phyloP scores from a whole-genome alignment of 2,797 vertebrate species.

The Notoglanidium macrostoma region DNA sequence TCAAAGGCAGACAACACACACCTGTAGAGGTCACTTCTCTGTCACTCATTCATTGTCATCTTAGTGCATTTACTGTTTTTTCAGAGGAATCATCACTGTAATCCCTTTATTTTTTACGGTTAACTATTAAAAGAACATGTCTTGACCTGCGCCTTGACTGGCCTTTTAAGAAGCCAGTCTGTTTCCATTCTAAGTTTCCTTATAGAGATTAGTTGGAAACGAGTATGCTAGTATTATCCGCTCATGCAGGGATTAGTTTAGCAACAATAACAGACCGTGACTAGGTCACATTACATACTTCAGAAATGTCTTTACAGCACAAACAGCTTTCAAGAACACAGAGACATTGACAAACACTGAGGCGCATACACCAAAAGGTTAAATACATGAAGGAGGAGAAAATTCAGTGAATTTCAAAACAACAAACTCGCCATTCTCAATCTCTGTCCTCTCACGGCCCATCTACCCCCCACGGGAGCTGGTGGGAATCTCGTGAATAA shows the following conservation, averaged over 20 bases:
- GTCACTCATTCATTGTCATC: background rate
- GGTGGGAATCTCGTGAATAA: constrained; percentile 62
- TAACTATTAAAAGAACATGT: constrained; percentile 17
- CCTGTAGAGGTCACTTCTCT: background rate
- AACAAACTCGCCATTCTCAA: constrained; percentile 57
- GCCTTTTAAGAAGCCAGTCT: background rate
- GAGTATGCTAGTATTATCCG: constrained; percentile 22
- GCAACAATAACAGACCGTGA: constrained; percentile 34
- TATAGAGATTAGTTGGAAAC: constrained; percentile 31
- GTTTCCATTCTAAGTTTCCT: constrained; percentile 23
- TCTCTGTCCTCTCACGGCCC: constrained; percentile 43
- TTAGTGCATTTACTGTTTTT: constrained; percentile 3
- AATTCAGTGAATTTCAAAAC: constrained; percentile 53
- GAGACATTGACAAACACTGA: constrained; percentile 24
- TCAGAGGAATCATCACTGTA: constrained; percentile 11
- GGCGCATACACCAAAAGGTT: constrained; percentile 47
- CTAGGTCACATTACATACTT: constrained; percentile 38
- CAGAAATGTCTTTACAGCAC: constrained; percentile 30
- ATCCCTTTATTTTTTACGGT: background rate
- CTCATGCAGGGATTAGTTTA: constrained; percentile 26
- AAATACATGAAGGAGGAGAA: constrained; percentile 55
- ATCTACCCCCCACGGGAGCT: constrained; percentile 53
- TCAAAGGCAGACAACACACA: constrained; percentile 12
- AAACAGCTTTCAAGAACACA: constrained; percentile 44
- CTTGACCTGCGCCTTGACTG: constrained; percentile 8